Conservation (phyloP, 2,888 invertebrate species). For the Morpho deidamia region DNA sequence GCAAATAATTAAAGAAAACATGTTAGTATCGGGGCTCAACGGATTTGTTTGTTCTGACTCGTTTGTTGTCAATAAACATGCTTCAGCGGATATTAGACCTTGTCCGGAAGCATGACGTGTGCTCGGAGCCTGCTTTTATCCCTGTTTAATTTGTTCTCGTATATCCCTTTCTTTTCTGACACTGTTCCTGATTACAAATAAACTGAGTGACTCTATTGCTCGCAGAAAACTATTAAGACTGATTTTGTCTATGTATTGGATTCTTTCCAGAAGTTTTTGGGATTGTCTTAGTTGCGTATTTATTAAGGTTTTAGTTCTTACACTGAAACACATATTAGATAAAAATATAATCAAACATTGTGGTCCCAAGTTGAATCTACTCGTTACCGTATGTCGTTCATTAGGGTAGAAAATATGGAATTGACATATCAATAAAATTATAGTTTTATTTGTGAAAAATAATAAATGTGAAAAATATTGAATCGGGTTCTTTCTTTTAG, state of each 20-base stretch:
- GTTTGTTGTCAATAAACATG: slow-evolving; percentile 61
- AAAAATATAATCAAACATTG: too few species aligned
- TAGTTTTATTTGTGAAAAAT: too few species aligned
- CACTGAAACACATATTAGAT: too few species aligned
- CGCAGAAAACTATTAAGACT: neutral
- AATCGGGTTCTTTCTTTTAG: too few species aligned
- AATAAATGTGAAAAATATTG: too few species aligned
- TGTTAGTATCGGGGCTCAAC: slow-evolving; percentile 40
- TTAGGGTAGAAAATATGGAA: too few species aligned
- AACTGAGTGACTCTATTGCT: slow-evolving; percentile 7
- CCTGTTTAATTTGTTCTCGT: slow-evolving; percentile 21
- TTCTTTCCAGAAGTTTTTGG: slow-evolving; percentile 1
- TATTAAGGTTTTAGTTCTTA: neutral
- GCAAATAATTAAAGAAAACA: slow-evolving; percentile 58
- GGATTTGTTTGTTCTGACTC: slow-evolving; percentile 55
- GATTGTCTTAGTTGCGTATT: neutral
- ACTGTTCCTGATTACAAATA: slow-evolving; percentile 12
- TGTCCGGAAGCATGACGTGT: slow-evolving; percentile 59
- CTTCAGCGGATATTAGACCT: slow-evolving; percentile 65
- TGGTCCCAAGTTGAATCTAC: too few species aligned
- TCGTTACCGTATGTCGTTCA: too few species aligned
- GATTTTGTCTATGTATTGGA: neutral
- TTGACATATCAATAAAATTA: too few species aligned
- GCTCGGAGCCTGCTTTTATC: slow-evolving; percentile 19
- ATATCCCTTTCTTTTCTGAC: slow-evolving; percentile 13